Percentiles rank a stretch among this genome's conserved stretches.
These are phyloP conservation scores for Bambusicola thoracicus DNA, from an alignment of 2,113 vertebrate genomes.

Conservation along the genomic window DNA sequence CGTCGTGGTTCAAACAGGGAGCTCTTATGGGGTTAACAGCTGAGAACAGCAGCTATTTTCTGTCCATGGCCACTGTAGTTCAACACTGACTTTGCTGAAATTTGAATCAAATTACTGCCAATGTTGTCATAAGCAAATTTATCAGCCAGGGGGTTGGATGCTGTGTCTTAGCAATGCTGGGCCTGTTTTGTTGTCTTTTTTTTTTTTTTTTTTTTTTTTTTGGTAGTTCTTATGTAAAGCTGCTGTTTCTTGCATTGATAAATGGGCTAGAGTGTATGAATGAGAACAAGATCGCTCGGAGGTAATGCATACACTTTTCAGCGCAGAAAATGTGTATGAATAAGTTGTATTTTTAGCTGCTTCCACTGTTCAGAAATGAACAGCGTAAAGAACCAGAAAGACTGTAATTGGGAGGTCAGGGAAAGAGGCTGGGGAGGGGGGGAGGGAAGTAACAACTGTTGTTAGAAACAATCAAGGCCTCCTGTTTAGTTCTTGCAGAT, in stretches of 20 bases:
- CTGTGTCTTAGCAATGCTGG: slow-evolving; percentile 11
- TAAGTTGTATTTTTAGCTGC: slow-evolving; percentile 6
- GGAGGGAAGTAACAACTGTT: background rate
- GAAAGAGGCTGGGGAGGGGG: background rate
- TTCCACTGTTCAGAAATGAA: background rate
- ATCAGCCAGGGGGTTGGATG: slow-evolving; percentile 34
- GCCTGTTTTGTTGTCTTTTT: slow-evolving; percentile 4
- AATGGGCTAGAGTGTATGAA: slow-evolving; percentile 33
- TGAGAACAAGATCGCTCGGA: background rate
- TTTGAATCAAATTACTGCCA: slow-evolving; percentile 46
- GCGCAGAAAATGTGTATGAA: background rate
- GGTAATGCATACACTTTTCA: background rate
- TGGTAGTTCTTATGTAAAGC: slow-evolving; percentile 21
- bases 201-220: background rate
- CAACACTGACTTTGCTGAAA: slow-evolving; percentile 33
- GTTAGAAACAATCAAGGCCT: background rate
- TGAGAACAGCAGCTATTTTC: slow-evolving; percentile 29
- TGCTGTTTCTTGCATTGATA: slow-evolving; percentile 36
- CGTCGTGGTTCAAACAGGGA: slow-evolving; percentile 10
- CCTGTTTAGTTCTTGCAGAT: background rate
- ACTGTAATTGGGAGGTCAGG: background rate
- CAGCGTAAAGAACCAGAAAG: background rate
- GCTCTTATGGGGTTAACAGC: slow-evolving; percentile 50
- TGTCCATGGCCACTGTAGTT: background rate
- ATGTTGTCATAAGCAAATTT: slow-evolving; percentile 54